Percentiles rank a stretch among this genome's conserved stretches.
phyloP scores from a whole-genome alignment of 2,113 vertebrate genomes.

The Scalopus aquaticus region DNA sequence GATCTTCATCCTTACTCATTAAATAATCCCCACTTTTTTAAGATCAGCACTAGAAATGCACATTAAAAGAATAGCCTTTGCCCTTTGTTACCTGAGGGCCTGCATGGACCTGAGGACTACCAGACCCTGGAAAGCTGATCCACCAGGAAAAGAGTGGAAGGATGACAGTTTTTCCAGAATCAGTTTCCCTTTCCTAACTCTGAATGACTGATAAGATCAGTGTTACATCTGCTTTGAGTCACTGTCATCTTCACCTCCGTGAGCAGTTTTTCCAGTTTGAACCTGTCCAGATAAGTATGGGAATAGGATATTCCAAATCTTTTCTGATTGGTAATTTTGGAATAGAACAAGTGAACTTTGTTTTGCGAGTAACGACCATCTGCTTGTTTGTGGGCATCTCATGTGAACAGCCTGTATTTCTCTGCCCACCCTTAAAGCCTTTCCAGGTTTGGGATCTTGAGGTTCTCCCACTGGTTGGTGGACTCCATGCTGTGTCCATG shows the following conservation, averaged over 20 bases:
- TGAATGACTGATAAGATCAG: background rate
- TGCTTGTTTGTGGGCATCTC: background rate
- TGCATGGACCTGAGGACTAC: background rate
- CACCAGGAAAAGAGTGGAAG: background rate
- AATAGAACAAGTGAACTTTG: background rate
- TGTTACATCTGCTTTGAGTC: background rate
- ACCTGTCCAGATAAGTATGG: background rate
- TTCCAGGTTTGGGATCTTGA: background rate
- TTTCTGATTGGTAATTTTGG: background rate
- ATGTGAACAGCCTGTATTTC: background rate
- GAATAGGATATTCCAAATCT: background rate
- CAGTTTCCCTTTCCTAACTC: background rate
- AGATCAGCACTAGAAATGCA: background rate
- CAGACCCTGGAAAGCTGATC: background rate
- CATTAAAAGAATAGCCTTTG: background rate
- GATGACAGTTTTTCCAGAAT: background rate
- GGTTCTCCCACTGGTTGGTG: background rate
- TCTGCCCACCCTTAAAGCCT: background rate
- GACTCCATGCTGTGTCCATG: background rate
- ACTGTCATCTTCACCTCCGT: background rate
- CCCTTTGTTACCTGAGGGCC: background rate
- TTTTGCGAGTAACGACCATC: background rate
- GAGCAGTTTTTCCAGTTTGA: background rate
- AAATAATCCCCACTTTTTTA: too few relatives aligned
- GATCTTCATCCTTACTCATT: background rate